These are phyloP conservation scores for Aptenodytes forsteri DNA, from an alignment of 2,113 vertebrate genomes.

Conservation along the genomic window DNA sequence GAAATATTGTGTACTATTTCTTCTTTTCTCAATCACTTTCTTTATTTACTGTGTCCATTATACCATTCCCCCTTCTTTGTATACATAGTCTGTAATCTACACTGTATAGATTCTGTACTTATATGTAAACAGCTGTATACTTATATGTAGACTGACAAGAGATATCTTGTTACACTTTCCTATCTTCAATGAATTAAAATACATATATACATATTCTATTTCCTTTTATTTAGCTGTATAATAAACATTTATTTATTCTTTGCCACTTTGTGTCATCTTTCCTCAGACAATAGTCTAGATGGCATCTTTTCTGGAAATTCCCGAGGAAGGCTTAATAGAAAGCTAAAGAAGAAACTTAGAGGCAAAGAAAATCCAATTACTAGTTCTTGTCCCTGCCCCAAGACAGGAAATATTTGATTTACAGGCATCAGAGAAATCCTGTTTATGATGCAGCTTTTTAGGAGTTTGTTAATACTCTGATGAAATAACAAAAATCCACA, in stretches of 20 bases:
- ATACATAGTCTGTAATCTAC: neutral
- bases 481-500: neutral
- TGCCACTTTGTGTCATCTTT: neutral
- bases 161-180: neutral
- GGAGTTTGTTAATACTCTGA: neutral
- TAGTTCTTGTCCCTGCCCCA: neutral
- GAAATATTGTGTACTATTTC: neutral
- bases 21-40: neutral
- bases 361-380: neutral
- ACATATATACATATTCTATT: neutral
- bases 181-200: neutral
- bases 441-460: neutral
- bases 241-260: neutral
- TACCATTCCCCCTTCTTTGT: neutral
- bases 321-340: neutral
- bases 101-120: neutral
- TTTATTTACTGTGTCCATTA: neutral
- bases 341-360: neutral
- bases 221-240: neutral
- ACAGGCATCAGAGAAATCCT: neutral
- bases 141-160: neutral
- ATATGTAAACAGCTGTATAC: neutral
- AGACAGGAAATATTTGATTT: neutral
- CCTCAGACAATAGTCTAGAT: neutral
- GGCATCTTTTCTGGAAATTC: neutral